Percentiles rank a stretch among this genome's conserved stretches.
Conservation (phyloP, 1,140 invertebrate species). For the Asobara japonica region DNA sequence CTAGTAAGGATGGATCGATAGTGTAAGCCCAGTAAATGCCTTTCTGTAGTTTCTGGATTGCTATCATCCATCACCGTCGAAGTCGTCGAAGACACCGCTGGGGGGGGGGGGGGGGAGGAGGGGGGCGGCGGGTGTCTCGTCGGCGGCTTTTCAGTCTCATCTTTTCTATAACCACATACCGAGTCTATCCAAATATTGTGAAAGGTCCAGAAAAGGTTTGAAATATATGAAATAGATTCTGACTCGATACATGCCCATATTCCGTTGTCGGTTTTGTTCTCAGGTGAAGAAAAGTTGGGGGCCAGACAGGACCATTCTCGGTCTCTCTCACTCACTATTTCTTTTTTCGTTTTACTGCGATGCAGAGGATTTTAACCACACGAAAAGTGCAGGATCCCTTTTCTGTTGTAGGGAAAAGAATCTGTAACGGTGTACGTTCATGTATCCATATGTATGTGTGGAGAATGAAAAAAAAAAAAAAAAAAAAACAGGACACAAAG, state of each 20-base stretch:
- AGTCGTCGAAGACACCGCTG: conserved; percentile 48
- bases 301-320: neutral
- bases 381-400: conserved; percentile 6
- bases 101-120: conserved; percentile 53
- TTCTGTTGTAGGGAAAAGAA: neutral
- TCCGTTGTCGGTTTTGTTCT: neutral
- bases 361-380: conserved; percentile 13
- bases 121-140: conserved; percentile 35
- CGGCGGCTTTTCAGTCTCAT: conserved; percentile 23
- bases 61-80: conserved; percentile 22
- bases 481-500: neutral
- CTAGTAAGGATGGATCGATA: neutral
- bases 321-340: neutral
- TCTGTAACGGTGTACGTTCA: neutral
- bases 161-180: conserved; percentile 50
- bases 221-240: conserved; percentile 66
- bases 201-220: conserved; percentile 67
- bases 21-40: conserved; percentile 3
- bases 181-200: conserved; percentile 65
- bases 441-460: conserved; percentile 2
- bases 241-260: conserved; percentile 22
- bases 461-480: neutral
- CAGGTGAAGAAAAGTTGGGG: neutral
- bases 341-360: conserved; percentile 4
- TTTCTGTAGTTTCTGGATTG: neutral